Base-by-base conservation (phyloP, 2,888 invertebrate genomes). In the Apodemia duryi region DNA sequence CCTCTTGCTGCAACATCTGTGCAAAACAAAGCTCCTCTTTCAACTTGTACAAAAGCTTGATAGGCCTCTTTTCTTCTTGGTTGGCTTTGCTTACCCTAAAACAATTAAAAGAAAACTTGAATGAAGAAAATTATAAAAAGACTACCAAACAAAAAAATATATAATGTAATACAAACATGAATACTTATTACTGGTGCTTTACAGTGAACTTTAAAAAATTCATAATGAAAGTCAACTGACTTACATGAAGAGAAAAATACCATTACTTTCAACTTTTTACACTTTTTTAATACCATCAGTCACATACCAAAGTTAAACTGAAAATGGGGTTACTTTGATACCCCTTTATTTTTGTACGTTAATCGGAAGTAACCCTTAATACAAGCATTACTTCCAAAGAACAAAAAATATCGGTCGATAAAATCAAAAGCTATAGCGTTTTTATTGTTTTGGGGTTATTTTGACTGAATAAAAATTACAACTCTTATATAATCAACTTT, bases 1-100 rank as follows among this genome's bases (percentile, higher is more conserved):
- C 98, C 98, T 89, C 98, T 93, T 0, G 99, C 99, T 10, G 99
- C 99, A 0, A 99, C 99, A 88, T 99, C 99, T 0, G 99, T 99
- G 81, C 99, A 99, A 61, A 99, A 93, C 65, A 99, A 91, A 69
- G 96, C 97, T 1, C 98, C 98, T 64, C 94, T 93, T 73, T 97
- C 95, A 1, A 98, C 97, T 81, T 98, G 96, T 76, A 98, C 97
- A 88, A 99, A 99, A 84, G 96, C 96, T 84, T 97, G 97, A 87
- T 98, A 99, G 10, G 99, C 97, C 65, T 97, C 95, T 61, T 98
- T 98, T 68, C 99, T 95, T 85, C 97, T 98, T 0, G 96, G 95
- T 91, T 99, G 99, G 83, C 98, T 99, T 90, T 98, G 98, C 84
- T 97, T 98, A 41, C 99, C 99, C 98, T 98, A 79, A 62, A 72